Base-by-base conservation (phyloP, 2,113 vertebrate species). In the Epinephelus moara region DNA sequence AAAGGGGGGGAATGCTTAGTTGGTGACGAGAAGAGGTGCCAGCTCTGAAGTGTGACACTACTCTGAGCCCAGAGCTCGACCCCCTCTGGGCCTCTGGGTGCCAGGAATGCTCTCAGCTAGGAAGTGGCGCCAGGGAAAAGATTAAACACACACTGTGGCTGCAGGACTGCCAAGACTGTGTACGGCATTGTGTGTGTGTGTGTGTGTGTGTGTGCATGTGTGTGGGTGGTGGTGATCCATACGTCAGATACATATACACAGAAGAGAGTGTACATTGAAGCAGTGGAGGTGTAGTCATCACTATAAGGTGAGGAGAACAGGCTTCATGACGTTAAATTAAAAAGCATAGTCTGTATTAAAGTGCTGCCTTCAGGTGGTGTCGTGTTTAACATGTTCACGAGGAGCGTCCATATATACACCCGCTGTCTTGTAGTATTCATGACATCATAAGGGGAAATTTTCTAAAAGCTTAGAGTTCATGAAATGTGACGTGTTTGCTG, bases 11-110 rank as follows among this genome's bases (percentile, higher is more conserved):
- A 88, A 91, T 84, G 69, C 81, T 86, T 85, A 80, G 86, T 87
- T 85, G 82, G 87, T 86, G 79, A 79, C 42, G 30, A 85, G 82
- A 90, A 67, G 21, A 83, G 81, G 83, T 93, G 93, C 92, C 93
- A 93, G 86, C 85, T 90, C 88, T 91, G 91, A 89, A 94, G 93
- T 93, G 92, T 91, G 93, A 93, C 91, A 84, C 88, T 80, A 83
- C 82, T 92, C 91, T 85, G 84, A 88, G 85, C 75, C 80, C 87
- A 70, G 63, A 78, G 84, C 73, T 66, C 63, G 76, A 85, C 82
- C 92, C 89, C 78, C 90, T 85, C 57, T 72, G 75, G 88, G 89
- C 91, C 87, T 90, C 91, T 79, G 82, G 86, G 86, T 91, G 94
- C 91, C 93, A 94, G 87, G 88, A 94, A 93, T 88, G 89, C 90